Percentiles rank a stretch among this genome's conserved stretches.
These are phyloP conservation scores for Podarcis lilfordi DNA, from an alignment of 2,797 vertebrate genomes.

Conservation along the genomic window DNA sequence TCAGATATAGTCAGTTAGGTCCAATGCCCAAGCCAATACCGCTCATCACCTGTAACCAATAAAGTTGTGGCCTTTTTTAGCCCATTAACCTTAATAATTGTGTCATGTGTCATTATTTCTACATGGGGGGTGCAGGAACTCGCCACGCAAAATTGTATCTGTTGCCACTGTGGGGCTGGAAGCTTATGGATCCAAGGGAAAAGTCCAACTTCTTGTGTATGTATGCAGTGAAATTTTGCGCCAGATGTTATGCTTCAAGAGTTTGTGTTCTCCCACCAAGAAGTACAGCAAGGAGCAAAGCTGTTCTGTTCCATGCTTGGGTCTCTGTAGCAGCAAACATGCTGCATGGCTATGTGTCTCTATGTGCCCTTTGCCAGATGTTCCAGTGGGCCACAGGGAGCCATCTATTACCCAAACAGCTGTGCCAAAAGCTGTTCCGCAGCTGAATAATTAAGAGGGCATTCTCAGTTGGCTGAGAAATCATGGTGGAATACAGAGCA, in stretches of 20 bases:
- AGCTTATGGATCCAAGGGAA: background rate
- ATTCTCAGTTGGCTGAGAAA: background rate
- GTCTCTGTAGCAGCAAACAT: background rate
- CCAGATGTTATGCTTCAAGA: background rate
- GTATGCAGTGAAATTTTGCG: background rate
- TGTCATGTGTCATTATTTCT: no score
- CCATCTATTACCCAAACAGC: background rate
- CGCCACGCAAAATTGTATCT: background rate
- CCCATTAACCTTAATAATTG: no score
- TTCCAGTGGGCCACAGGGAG: background rate
- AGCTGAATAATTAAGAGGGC: constrained; percentile 4
- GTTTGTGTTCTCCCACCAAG: background rate
- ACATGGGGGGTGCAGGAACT: no score
- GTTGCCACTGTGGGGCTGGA: no score
- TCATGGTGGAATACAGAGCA: background rate
- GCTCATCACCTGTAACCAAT: no score
- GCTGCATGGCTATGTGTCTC: background rate
- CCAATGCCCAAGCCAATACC: no score
- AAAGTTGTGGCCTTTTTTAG: no score
- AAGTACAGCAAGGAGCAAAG: background rate
- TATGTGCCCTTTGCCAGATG: background rate
- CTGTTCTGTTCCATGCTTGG: background rate
- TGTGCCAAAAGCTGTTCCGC: constrained; percentile 1
- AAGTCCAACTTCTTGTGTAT: background rate
- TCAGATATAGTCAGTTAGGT: no score